Base-by-base conservation (phyloP, 2,797 vertebrate species). In the Eidolon dupreanum region DNA sequence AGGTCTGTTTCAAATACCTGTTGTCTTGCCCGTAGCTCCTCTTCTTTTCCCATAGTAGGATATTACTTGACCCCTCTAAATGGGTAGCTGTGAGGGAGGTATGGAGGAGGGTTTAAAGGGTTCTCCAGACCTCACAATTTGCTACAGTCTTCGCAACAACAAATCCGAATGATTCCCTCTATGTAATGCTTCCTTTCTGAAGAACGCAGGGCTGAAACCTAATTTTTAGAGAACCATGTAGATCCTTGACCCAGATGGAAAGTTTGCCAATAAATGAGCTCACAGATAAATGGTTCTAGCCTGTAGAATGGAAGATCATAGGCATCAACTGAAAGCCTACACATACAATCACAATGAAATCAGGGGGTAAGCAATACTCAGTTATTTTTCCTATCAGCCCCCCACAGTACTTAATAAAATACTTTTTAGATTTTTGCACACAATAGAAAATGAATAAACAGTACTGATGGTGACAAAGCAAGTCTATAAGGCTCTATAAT, bases 361-460 rank as follows among this genome's bases (percentile, higher is more conserved):
- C 9, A 20, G 55, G 63, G 26, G 46, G 51, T 36, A 59, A 41
- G 31, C 1, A 22, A 6, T 38, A n/a, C 68, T 6, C 24, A 19
- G 51, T 75, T 61, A 75, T 82, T 61, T 89, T 81, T 89, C 84
- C 84, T 92, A 89, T 74, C 75, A 36, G 43, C 63, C 88, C 38
- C 26, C 26, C 61, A 36, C 5, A 43, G 78, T 55, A 83, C 74
- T 79, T 84, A 51, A 77, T 53, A 73, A 92, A 95, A 78, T 74
- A n/a, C 77, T 78, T 94, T 84, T 71, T 71, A 53, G 11, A 66
- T 68, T 33, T 68, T 82, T 81, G 46, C 17, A 41, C 70, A n/a
- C 20, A 82, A 73, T 53, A 78, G 70, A 83, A 90, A 91, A 95
- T 89, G 95, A 95, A 88, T 85, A 57, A 83, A 70, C 75, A 73